Evolutionary conservation across 2,888 invertebrate species (phyloP).

Genomic region (Lochmaea crataegi): DNA sequence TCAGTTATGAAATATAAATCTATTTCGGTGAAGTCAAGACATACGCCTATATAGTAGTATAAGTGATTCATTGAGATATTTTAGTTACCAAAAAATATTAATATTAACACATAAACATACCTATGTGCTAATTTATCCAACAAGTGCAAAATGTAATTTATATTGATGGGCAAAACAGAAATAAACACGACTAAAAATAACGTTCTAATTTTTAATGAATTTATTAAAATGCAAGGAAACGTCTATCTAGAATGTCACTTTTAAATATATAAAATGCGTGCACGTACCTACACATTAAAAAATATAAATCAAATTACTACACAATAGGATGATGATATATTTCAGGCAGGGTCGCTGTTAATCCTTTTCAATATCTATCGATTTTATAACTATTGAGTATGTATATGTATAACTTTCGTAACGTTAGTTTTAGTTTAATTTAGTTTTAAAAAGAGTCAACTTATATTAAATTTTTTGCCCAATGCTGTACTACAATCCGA

Average conservation of each 20-base stretch:
- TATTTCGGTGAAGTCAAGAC: not conserved
- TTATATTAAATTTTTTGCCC: too few species aligned
- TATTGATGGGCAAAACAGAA: slow-evolving; percentile 18
- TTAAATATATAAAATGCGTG: not conserved
- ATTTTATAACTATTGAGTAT: too few species aligned
- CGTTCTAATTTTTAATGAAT: not conserved
- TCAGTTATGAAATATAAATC: not conserved
- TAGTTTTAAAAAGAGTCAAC: too few species aligned
- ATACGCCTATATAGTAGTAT: not conserved
- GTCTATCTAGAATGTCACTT: slow-evolving; percentile 2
- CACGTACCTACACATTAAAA: not conserved
- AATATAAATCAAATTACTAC: not conserved
- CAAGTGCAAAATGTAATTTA: slow-evolving; percentile 27
- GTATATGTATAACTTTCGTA: too few species aligned
- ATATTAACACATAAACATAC: slow-evolving; percentile 12
- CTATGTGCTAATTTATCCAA: slow-evolving; percentile 12
- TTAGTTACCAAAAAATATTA: not conserved
- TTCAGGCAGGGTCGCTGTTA: too few species aligned
- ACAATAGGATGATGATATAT: too few species aligned
- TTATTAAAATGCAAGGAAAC: not conserved
- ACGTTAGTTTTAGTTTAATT: too few species aligned
- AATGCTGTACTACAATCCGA: too few species aligned
- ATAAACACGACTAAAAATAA: slow-evolving; percentile 21
- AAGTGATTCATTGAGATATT: not conserved
- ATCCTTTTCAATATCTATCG: too few species aligned